Percentiles rank a stretch among this genome's conserved stretches.
Conservation (phyloP, 2,113 vertebrate species). For the Serilophus lunatus region DNA sequence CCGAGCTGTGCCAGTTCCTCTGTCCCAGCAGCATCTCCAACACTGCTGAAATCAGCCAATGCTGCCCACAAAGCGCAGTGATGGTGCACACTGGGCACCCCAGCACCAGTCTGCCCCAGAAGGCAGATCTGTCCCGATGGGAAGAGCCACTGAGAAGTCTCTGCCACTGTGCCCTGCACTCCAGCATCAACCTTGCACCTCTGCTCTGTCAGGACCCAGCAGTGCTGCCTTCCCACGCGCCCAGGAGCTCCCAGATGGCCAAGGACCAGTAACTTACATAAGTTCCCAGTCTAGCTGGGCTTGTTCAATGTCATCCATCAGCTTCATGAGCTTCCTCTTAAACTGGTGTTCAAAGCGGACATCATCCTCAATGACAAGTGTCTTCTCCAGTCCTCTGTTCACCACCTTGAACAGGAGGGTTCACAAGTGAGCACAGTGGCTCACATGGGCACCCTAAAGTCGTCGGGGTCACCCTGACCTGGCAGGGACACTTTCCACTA, state of each 20-base stretch:
- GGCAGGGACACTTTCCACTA: not conserved
- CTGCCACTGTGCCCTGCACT: not conserved
- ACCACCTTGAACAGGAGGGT: constrained; percentile 75
- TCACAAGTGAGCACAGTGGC: not conserved
- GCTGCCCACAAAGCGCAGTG: not conserved
- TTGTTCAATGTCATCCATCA: constrained; percentile 85
- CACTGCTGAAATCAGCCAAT: not conserved
- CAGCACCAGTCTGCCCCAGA: not conserved
- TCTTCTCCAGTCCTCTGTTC: constrained; percentile 79
- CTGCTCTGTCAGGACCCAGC: not conserved
- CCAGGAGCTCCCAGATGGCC: not conserved
- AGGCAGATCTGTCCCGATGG: too few species aligned
- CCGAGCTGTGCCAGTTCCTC: not conserved
- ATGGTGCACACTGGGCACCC: fast-evolving
- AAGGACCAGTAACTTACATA: constrained; percentile 82
- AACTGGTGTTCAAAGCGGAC: constrained; percentile 95
- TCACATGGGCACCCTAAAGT: fast-evolving
- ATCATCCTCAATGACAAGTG: constrained; percentile 91
- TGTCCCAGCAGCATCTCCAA: not conserved
- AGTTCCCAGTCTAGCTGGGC: constrained; percentile 93
- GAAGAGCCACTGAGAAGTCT: not conserved
- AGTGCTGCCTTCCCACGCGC: fast-evolving
- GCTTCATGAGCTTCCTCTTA: constrained; percentile 81
- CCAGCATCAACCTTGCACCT: not conserved
- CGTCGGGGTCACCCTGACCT: not conserved